Base-by-base conservation (phyloP, 1,140 invertebrate species). In the Trigoniulus corallinus region DNA sequence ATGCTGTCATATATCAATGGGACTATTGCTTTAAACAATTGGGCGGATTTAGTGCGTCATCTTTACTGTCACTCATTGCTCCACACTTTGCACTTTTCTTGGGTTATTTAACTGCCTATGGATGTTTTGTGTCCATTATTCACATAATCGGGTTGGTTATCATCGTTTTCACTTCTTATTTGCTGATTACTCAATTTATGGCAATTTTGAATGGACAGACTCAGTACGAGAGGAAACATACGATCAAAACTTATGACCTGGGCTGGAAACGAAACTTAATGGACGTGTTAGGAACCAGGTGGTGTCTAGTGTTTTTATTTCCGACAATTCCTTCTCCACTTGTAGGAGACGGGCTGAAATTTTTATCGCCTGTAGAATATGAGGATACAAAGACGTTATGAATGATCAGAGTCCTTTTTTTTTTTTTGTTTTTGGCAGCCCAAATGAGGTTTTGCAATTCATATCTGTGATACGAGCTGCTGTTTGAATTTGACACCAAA, bases 11-110 rank as follows among this genome's bases (percentile, higher is more conserved):
- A 7, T 49, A 50, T 1, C 53, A 57, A 21, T 46, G 47, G 39
- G 43, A 51, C 10, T 57, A 53, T 25, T 48, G 46, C 2, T 12
- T 58, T 20, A 47, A 55, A 39, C 22, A 34, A 2, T 27, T 57
- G 34, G 57, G 57, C 15, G 57, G 57, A 22, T 54, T 49, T 27
- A 40, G 40, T 29, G 24, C 50, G 18, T 1, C 27, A 12, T 26
- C 53, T 40, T 1, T 56, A 2, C 37, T 57, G 1, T 45, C 39
- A 12, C 44, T 57, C 42, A 18, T 52, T n/a, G 57, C 57, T 21
- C 57, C 57, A 20, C 57, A 58, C 26, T 47, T 58, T 45, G 53
- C 55, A 21, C 47, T 52, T 20, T 15, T 58, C 18, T 50, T 55
- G 18, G 57, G 57, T 27, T 47, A 40, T 4, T 21, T 58, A 10